phyloP scores from a whole-genome alignment of 2,113 vertebrate species.

The Pedionomus torquatus region DNA sequence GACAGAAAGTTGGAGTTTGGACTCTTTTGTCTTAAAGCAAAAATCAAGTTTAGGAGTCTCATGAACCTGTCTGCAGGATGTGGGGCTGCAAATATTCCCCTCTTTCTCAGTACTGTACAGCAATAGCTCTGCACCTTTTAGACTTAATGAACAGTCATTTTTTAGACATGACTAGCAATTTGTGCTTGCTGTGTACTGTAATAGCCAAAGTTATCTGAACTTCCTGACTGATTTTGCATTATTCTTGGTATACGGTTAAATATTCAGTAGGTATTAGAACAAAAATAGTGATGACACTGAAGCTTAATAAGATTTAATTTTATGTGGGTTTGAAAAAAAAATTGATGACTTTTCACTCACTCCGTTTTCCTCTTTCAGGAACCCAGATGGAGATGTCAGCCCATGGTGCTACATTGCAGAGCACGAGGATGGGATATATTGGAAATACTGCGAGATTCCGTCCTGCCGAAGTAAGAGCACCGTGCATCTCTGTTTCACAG shows the following conservation, averaged over 20 bases:
- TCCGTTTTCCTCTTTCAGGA: constrained; percentile 73
- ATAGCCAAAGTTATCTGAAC: not conserved
- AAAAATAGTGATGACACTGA: not conserved
- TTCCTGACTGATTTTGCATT: not conserved
- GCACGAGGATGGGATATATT: constrained; percentile 92
- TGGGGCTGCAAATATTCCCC: not conserved
- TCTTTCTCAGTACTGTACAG: not conserved
- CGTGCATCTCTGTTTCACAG: not conserved
- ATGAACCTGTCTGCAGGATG: not conserved
- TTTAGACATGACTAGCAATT: not conserved
- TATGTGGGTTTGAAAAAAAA: not conserved
- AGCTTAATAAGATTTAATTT: not conserved
- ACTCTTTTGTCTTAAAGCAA: not conserved
- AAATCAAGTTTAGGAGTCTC: not conserved
- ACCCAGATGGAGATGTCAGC: constrained; percentile 94
- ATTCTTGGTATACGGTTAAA: not conserved
- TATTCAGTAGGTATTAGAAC: not conserved
- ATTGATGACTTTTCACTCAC: not conserved
- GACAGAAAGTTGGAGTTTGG: not conserved
- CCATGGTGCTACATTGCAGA: constrained; percentile 97
- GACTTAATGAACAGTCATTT: not conserved
- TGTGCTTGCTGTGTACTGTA: not conserved
- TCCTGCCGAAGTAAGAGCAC: constrained; percentile 89
- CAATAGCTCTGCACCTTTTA: not conserved
- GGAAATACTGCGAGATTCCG: constrained; percentile 95